Base-by-base conservation (phyloP, 1,140 invertebrate species). In the Fopius arisanus region DNA sequence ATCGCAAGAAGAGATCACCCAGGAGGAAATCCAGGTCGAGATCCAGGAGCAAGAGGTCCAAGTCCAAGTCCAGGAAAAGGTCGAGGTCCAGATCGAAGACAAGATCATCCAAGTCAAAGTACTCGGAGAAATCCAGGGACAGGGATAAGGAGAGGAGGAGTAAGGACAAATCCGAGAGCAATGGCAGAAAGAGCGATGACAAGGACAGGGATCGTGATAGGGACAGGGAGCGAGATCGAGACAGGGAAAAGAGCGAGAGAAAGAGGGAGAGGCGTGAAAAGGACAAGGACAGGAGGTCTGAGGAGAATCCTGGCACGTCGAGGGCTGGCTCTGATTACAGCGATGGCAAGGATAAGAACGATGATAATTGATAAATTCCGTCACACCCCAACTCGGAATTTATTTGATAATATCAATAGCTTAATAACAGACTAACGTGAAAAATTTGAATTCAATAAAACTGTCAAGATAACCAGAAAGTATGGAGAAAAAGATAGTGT, bases 101-200 rank as follows among this genome's bases (percentile, higher is more conserved):
- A n/a, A 51, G 33, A 43, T 62, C 72, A 1, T 73, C 87, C 0
- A 88, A 88, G 54, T 89, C 87, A 0, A 88, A 88, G 41, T 84
- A 85, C 0, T 87, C 86, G 0, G 85, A 85, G 29, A 88, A 88
- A 48, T 87, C 86, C 0, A 86, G 86, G 10, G 88, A 88, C 59
- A 86, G 85, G 65, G 87, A 87, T 9, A 85, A 84, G 43, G 88
- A 88, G 3, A 80, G 80, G 41, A 78, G 80, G 5, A 84, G 82
- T 16, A 88, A 89, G 29, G 86, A 88, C 43, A 89, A 88, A 73
- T 86, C 83, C n/a, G 88, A 89, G 29, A 84, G 79, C 41, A 88
- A 85, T 31, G 85, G 87, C 2, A 88, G 87, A 65, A 87, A 84
- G 29, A 82, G 72, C 16, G 85, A 87, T 6, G 77, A 62, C 4